phyloP scores from a whole-genome alignment of 2,797 vertebrate genomes.

The Lepilemur septentrionalis region DNA sequence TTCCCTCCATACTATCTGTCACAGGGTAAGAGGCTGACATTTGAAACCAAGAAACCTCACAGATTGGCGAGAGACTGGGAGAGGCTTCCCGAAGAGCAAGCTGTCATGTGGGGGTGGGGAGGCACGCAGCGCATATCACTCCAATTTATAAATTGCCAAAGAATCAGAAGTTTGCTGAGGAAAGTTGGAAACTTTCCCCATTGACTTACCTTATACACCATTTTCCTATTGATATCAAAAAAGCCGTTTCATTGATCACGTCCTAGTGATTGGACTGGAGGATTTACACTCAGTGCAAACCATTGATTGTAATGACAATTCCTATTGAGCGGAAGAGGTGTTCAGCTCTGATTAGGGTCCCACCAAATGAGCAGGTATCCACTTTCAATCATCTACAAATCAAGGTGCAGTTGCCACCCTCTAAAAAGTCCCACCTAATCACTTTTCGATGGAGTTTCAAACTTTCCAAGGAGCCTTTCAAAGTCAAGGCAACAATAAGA shows the following conservation, averaged over 20 bases:
- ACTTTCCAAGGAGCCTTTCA: slow-evolving; percentile 10
- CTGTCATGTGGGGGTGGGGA: not conserved
- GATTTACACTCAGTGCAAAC: slow-evolving; percentile 57
- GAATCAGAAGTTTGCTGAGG: slow-evolving; percentile 64
- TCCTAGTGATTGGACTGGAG: not conserved
- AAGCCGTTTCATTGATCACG: slow-evolving; percentile 51
- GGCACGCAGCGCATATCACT: slow-evolving; percentile 55
- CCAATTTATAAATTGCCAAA: slow-evolving; percentile 48
- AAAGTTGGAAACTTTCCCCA: slow-evolving; percentile 54
- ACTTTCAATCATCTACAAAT: slow-evolving; percentile 31
- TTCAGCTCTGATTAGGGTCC: slow-evolving; percentile 44
- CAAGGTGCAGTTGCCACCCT: not conserved
- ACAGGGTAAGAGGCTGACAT: slow-evolving; percentile 59
- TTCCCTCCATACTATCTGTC: slow-evolving; percentile 58
- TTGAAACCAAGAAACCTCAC: slow-evolving; percentile 63
- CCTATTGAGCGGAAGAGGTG: slow-evolving; percentile 58
- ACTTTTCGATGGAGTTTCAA: not conserved
- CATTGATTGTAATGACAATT: slow-evolving; percentile 70
- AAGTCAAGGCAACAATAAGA: not conserved
- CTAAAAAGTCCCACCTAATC: not conserved
- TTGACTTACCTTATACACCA: slow-evolving; percentile 42
- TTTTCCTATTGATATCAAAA: slow-evolving; percentile 58
- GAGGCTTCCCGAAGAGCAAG: slow-evolving; percentile 60
- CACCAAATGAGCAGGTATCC: not conserved
- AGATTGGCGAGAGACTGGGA: slow-evolving; percentile 39